Base-by-base conservation (phyloP, 2,113 vertebrate species). In the Hippocampus abdominalis region DNA sequence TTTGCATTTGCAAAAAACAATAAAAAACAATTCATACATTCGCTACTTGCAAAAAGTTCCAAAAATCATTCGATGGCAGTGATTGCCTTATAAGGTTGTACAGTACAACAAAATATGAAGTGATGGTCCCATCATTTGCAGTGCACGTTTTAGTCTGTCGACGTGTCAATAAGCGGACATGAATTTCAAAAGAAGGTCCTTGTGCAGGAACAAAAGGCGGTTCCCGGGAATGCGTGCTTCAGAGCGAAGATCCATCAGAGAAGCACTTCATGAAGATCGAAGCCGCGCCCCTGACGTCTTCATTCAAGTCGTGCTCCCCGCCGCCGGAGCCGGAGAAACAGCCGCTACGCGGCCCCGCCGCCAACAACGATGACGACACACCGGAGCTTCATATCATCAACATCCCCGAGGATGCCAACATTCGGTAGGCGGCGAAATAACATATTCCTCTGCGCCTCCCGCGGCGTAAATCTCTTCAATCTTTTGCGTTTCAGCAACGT, bases 321-420 rank as follows among this genome's bases (percentile, higher is more conserved):
- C 18, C 57, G 12, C 57, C 27, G 25, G 27, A 60, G 57, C 57
- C 27, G 29, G 57, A 60, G 27, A 60, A 49, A 51, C 70, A 57
- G 12, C 20, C 44, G 57, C 27, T 18, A 32, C 57, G 57, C 27
- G 27, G 27, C 57, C 27, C 27, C 57, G 2, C 27, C 32, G 57
- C 25, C 57, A 32, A 32, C 36, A 10, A n/a, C 1, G 4, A n/a
- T 18, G 48, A 49, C 48, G 18, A 18, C 40, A 64, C 67, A 9
- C 3, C 59, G 0, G 74, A 91, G 23, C 70, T 92, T 49, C 89
- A 93, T 63, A 85, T 93, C 60, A 87, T 93, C 64, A 92, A 92
- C 80, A 91, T 93, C 69, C 89, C 80, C 2, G 90, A 91, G 32
- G 44, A 56, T 5, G 53, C 75, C n/a, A 64, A 0, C 39, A 36